These are phyloP conservation scores for Sarotherodon lohbergeri DNA, from an alignment of 2,113 vertebrate genomes.

Conservation along the genomic window DNA sequence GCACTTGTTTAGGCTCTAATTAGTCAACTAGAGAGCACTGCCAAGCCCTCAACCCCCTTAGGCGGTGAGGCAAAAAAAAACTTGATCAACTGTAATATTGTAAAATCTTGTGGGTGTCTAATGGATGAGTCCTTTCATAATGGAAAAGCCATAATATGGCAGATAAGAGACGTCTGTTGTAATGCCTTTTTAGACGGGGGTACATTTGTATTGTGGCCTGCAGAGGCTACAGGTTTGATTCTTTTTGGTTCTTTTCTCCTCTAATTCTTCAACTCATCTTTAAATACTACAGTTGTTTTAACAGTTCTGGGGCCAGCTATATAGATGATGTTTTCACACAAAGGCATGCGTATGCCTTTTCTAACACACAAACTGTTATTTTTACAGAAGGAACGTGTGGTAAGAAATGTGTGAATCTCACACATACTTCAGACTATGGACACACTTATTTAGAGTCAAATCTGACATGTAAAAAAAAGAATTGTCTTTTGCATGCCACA, in stretches of 20 bases:
- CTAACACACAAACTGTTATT: background rate
- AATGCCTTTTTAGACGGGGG: background rate
- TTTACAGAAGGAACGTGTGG: background rate
- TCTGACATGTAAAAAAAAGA: background rate
- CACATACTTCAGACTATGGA: background rate
- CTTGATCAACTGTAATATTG: background rate
- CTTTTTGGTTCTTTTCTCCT: background rate
- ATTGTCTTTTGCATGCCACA: background rate
- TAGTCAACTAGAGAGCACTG: conserved; percentile 41
- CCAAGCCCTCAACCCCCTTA: conserved; percentile 18
- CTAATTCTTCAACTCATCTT: background rate
- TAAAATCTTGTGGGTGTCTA: background rate
- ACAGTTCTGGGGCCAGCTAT: background rate
- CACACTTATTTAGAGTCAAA: background rate
- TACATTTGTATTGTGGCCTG: background rate
- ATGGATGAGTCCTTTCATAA: background rate
- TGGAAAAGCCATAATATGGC: background rate
- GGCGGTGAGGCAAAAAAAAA: conserved; percentile 7
- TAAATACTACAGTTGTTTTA: background rate
- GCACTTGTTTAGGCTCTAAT: conserved; percentile 65
- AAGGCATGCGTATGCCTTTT: background rate
- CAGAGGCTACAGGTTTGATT: background rate
- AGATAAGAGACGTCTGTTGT: background rate
- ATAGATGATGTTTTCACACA: background rate
- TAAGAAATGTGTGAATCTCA: background rate